Evolutionary conservation across 2,113 vertebrate genomes (phyloP), one percentile per base, ranked within the genome.

Genomic region (Pachypanchax playfairii): DNA sequence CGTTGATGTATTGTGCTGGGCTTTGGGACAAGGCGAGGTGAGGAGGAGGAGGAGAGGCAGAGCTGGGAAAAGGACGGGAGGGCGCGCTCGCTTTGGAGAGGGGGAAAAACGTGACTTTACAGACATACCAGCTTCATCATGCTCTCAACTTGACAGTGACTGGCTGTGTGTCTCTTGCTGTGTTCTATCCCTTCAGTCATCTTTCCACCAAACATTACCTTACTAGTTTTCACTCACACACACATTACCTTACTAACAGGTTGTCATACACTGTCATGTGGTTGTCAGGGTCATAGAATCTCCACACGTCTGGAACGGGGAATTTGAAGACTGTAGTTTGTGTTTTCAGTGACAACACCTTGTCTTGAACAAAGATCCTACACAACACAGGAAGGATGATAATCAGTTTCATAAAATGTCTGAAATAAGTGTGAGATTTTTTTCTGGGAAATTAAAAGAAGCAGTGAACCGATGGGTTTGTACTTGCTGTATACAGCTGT

Each of bases 1-100:
- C 73, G 60, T 82, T 91, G 88, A 90, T 90, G 86, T 91, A 90
- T 91, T 84, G 86, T 84, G 82, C 86, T 90, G 89, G 82, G 88
- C 88, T 92, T 92, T 89, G 83, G 89, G 88, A 88, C 85, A 54
- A 74, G 73, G 78, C 55, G 76, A 75, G 78, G 75, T 84, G 77
- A 82, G 76, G 64, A 66, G 59, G 53, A 65, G 57, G 70, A 63
- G 62, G 69, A 47, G 35, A 56, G 53, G 41, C 39, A 74, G 62
- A 41, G 42, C 66, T 71, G 52, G 71, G 58, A 76, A 42, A 51
- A 70, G 63, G 80, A 77, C 26, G 18, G 70, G 60, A 62, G 78
- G 70, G 65, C 68, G 58, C 42, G 61, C 70, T 58, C 59, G 50
- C 63, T 71, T 74, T 81, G 64, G 78, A 87, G 84, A 70, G 25